Base-by-base conservation (phyloP, 2,888 invertebrate genomes). In the Eilema depressum region DNA sequence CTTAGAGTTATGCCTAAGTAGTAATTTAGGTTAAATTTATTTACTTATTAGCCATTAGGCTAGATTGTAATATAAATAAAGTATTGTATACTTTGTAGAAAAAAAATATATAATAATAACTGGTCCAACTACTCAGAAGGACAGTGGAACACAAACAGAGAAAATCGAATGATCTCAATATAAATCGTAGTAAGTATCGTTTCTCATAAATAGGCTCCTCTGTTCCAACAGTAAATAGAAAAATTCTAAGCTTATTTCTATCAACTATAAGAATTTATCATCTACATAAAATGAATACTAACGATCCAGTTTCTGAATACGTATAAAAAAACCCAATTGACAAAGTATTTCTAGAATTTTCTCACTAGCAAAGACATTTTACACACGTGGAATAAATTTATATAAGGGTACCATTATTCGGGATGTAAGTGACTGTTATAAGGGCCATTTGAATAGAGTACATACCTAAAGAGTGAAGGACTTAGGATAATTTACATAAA, bases 321-420 rank as follows among this genome's bases (percentile, higher is more conserved):
- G n/a, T 53, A 53, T 17, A 2, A 41, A 17, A 17, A 41, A 41
- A 33, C 33, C 8, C 8, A 53, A 70, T 69, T 77, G 76, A 71
- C 66, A 70, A 80, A 77, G 76, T 70, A 74, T 71, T 76, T 73
- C 74, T 80, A 74, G 75, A 82, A 78, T 70, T 74, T 81, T 79
- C 74, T 75, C 71, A 72, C 67, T 68, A 69, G 30, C 59, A 30
- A 59, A 70, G 53, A 25, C 37, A 63, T 63, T 62, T 68, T 60
- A 23, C n/a, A 63, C 12, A 28, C 37, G 37, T 64, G 14, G 41
- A 62, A 69, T 64, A 62, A 69, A 69, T 64, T n/a, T n/a, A 63
- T 64, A 28, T 28, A 65, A 65, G 33, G 53, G 62, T 25, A 60
- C 26, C 25, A 7, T 64, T 65, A 65, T 61, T 69, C 41, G 60